Percentiles rank a stretch among this genome's conserved stretches.
phyloP scores from a whole-genome alignment of 1,140 invertebrate genomes.

The Cataglyphis hispanica region DNA sequence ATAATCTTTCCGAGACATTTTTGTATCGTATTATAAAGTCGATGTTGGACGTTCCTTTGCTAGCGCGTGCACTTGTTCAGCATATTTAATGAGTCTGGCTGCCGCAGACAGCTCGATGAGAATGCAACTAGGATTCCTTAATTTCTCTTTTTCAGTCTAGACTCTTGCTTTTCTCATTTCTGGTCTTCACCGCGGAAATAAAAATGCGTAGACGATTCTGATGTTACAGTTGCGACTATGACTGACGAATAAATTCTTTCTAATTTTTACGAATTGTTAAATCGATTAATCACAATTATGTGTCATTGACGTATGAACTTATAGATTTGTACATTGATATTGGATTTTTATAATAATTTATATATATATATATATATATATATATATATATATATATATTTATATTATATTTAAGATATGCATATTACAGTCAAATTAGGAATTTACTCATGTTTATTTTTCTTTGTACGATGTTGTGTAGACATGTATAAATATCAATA shows the following conservation, averaged over 20 bases:
- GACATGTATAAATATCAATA: not conserved
- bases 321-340: not conserved
- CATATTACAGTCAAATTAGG: no score
- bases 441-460: not conserved
- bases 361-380: not conserved
- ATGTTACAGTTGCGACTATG: not conserved
- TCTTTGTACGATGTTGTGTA: not conserved
- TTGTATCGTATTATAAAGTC: slow-evolving; percentile 11
- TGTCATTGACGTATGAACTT: not conserved
- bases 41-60: not conserved
- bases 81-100: slow-evolving; percentile 12
- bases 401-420: not conserved
- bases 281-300: not conserved
- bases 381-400: not conserved
- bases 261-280: not conserved
- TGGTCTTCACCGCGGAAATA: not conserved
- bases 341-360: not conserved
- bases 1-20: slow-evolving; percentile 63
- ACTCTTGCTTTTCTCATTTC: not conserved
- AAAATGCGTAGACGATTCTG: not conserved
- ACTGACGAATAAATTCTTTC: not conserved
- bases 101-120: not conserved
- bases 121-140: slow-evolving; percentile 13
- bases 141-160: not conserved
- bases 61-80: not conserved